Evolutionary conservation across 2,113 vertebrate genomes (phyloP).

Genomic region (Nibea coibor): DNA sequence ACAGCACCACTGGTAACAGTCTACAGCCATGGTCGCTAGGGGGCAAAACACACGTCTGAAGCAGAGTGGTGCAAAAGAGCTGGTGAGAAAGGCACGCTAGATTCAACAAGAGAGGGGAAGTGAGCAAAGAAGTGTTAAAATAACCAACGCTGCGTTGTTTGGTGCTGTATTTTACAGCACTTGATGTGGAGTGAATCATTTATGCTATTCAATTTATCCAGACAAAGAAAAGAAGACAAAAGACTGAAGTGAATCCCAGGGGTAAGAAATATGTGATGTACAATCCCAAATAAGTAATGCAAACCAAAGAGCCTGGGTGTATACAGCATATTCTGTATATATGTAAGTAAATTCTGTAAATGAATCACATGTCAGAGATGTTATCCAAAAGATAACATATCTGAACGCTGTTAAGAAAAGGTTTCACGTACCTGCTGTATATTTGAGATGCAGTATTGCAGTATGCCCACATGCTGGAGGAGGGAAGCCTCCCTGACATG

Average conservation of each 20-base stretch:
- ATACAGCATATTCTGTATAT: background rate
- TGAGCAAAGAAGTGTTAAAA: background rate
- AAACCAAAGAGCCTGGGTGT: background rate
- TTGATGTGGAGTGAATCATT: background rate
- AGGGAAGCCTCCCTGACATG: background rate
- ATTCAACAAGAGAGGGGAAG: background rate
- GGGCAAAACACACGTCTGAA: slow-evolving; percentile 83
- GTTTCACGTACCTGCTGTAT: slow-evolving; percentile 6
- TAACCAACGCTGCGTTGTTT: background rate
- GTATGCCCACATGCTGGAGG: background rate
- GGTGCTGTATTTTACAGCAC: background rate
- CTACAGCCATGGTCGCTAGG: slow-evolving; percentile 99
- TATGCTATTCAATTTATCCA: background rate
- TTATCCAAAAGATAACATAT: background rate
- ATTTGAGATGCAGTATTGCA: slow-evolving; percentile 14
- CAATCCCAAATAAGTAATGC: background rate
- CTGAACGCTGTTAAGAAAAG: background rate
- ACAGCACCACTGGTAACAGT: slow-evolving; percentile 95
- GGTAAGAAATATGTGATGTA: background rate
- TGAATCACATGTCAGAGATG: background rate
- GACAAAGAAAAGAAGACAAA: background rate
- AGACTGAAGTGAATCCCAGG: background rate
- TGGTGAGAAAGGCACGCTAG: background rate
- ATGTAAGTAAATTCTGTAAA: background rate
- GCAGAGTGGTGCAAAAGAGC: slow-evolving; percentile 41